Conservation (phyloP, 2,113 vertebrate genomes). For the Ictalurus furcatus region DNA sequence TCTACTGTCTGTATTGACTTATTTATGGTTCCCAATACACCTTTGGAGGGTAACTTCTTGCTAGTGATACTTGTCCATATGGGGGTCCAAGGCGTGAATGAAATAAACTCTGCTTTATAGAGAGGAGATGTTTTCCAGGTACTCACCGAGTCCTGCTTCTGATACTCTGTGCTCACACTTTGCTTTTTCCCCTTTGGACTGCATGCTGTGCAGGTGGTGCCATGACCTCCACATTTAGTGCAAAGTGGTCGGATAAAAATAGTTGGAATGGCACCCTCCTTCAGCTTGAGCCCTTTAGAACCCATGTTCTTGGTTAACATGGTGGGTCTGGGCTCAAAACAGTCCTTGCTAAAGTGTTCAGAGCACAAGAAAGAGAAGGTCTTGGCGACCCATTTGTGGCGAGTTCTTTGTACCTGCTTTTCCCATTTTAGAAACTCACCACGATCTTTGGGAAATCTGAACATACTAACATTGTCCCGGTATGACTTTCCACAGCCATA, state of each 20-base stretch:
- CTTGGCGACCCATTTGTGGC: conserved; percentile 65
- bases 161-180: conserved; percentile 36
- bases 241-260: conserved; percentile 70
- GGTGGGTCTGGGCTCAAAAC: conserved; percentile 65
- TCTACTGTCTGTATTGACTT: background rate
- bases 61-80: background rate
- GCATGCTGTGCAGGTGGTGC: conserved; percentile 57
- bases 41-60: background rate
- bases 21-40: background rate
- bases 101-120: background rate
- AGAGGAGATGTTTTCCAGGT: background rate
- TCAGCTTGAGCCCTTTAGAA: conserved; percentile 60
- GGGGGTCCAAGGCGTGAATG: background rate
- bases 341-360: conserved; percentile 76
- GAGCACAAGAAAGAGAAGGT: conserved; percentile 69
- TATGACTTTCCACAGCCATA: conserved; percentile 72
- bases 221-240: conserved; percentile 58
- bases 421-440: conserved; percentile 73
- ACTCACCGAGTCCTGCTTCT: conserved; percentile 55
- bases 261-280: conserved; percentile 69
- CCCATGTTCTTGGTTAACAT: conserved; percentile 30
- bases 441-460: conserved; percentile 73
- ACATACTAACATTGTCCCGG: conserved; percentile 67
- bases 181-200: conserved; percentile 55
- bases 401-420: conserved; percentile 74